These are phyloP conservation scores for Carcharodon carcharias DNA, from an alignment of 2,797 vertebrate species.

Conservation along the genomic window DNA sequence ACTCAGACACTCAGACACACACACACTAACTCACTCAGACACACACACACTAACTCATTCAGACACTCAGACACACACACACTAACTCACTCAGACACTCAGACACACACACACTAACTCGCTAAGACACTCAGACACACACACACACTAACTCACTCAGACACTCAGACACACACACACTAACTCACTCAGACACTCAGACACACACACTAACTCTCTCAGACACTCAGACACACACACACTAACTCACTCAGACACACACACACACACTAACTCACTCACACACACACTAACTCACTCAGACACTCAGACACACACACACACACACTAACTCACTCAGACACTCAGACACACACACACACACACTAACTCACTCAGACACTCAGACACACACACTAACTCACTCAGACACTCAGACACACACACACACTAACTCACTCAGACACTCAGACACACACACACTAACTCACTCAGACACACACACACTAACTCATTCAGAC, in stretches of 20 bases:
- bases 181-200: background rate
- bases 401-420: background rate
- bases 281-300: background rate
- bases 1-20: background rate
- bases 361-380: background rate
- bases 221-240: background rate
- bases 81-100: background rate
- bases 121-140: background rate
- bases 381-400: background rate
- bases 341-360: too few relatives aligned
- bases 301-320: too few relatives aligned
- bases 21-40: too few relatives aligned
- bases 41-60: constrained; percentile 3
- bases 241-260: background rate
- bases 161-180: too few relatives aligned
- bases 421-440: background rate
- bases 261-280: background rate
- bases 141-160: background rate
- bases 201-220: background rate
- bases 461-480: too few relatives aligned
- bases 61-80: constrained; percentile 9
- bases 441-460: constrained; percentile 24
- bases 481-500: constrained; percentile 7
- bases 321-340: background rate
- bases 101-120: background rate